Evolutionary conservation across 2,113 vertebrate genomes (phyloP), one percentile per base, ranked within the genome.

Genomic region (Pelodiscus sinensis): DNA sequence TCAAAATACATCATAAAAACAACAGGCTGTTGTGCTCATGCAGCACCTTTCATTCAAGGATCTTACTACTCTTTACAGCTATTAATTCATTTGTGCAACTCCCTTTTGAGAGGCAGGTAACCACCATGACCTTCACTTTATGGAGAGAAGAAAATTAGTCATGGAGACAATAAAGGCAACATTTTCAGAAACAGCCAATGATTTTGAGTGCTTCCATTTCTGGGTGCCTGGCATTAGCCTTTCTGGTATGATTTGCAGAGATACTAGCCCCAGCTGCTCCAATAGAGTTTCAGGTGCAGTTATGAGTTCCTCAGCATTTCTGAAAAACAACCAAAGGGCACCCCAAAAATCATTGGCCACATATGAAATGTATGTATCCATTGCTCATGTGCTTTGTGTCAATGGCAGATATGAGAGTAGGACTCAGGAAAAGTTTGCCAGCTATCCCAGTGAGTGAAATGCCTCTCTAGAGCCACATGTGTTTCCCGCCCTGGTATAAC

Each of bases 21-120:
- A 0, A 3, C 9, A 52, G 11, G 3, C 27, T 56, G 81, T 9
- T 77, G 38, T 25, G 44, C 22, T 27, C 24, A 0, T 0, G 21
- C 9, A 4, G 31, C 44, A 9, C 14, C 55, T 81, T 58, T 19
- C 11, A 10, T 9, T n/a, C 24, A 9, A 60, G 60, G 15, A 73
- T 38, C 55, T 85, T 91, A 52, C 6, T 55, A 38, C 84, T 2
- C 68, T 52, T 35, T 12, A 7, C 65, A 55, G 4, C 79, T 51
- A 58, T 13, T 50, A 56, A 82, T 4, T 51, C 38, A 77, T 27
- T 38, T 81, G 0, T 22, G 27, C 50, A 83, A 85, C 50, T 86
- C 31, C 54, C 16, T 31, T 44, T 38, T 24, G 27, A 52, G 65
- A 87, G 65, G 8, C 0, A 58, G 65, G 11, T 3, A 21, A 57